phyloP scores from a whole-genome alignment of 2,113 vertebrate genomes.

The Struthidea cinerea region DNA sequence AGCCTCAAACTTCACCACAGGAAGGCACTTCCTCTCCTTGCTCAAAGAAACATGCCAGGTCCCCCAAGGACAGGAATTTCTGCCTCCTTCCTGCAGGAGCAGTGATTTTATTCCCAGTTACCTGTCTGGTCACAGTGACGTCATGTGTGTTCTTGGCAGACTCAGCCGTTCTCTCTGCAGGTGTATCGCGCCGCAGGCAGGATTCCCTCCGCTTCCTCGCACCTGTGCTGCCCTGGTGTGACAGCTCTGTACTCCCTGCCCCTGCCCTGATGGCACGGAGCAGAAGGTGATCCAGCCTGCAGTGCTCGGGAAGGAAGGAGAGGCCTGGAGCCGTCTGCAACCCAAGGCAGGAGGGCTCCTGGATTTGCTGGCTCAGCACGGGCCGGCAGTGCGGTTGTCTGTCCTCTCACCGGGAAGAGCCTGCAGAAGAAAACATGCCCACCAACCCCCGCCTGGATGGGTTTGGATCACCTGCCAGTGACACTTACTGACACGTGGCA shows the following conservation, averaged over 20 bases:
- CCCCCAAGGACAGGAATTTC: neutral
- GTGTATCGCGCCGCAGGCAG: neutral
- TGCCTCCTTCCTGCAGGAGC: neutral
- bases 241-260: neutral
- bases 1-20: neutral
- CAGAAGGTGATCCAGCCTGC: neutral
- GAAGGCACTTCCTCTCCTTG: neutral
- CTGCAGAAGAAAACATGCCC: neutral
- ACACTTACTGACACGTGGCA: neutral
- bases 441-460: neutral
- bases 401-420: neutral
- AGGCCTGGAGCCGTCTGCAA: neutral
- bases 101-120: rapidly evolving
- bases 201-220: neutral
- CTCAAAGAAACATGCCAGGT: neutral
- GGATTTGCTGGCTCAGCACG: neutral
- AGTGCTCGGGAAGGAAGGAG: neutral
- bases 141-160: neutral
- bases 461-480: neutral
- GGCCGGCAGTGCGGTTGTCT: neutral
- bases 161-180: neutral
- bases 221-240: neutral
- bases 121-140: neutral
- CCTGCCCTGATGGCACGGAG: neutral
- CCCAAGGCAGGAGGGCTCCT: neutral